Evolutionary conservation across 2,113 vertebrate species (phyloP).

Genomic region (Sminthopsis crassicaudata): DNA sequence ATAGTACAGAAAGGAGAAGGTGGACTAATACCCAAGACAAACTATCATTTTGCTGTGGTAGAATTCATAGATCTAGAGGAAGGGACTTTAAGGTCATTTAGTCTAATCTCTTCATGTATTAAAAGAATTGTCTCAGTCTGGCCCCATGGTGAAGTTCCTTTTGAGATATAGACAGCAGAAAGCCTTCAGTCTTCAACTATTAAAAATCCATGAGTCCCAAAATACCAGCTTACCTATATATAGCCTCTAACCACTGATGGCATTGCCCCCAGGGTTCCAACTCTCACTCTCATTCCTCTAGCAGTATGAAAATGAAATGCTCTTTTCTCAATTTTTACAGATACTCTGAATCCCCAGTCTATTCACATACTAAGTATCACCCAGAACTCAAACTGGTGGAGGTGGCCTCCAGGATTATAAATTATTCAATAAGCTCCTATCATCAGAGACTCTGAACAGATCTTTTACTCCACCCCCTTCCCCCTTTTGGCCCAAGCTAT

Average conservation of each 20-base stretch:
- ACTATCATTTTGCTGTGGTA: not conserved
- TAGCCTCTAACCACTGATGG: not conserved
- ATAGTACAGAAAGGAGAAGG: not conserved
- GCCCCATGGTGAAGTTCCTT: not conserved
- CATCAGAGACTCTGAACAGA: slow-evolving; percentile 20
- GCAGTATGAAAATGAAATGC: not conserved
- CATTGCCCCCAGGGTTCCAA: not conserved
- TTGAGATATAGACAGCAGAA: not conserved
- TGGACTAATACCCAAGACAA: not conserved
- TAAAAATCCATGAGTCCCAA: not conserved
- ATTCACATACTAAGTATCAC: not conserved
- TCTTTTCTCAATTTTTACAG: not conserved
- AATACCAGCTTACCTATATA: not conserved
- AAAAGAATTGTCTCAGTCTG: not conserved
- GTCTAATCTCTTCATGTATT: not conserved
- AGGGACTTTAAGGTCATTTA: not conserved
- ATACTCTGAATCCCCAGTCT: not conserved
- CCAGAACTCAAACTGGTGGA: too few species aligned
- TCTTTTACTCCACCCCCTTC: slow-evolving; percentile 45
- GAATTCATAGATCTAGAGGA: not conserved
- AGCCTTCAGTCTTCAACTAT: not conserved
- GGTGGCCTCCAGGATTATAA: not conserved
- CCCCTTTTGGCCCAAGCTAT: slow-evolving; percentile 27
- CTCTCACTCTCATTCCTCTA: not conserved
- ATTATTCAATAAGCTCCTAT: slow-evolving; percentile 46